Evolutionary conservation across 2,888 invertebrate genomes (phyloP), one percentile per base, ranked within the genome.

Genomic region (Mythimna vitellina): DNA sequence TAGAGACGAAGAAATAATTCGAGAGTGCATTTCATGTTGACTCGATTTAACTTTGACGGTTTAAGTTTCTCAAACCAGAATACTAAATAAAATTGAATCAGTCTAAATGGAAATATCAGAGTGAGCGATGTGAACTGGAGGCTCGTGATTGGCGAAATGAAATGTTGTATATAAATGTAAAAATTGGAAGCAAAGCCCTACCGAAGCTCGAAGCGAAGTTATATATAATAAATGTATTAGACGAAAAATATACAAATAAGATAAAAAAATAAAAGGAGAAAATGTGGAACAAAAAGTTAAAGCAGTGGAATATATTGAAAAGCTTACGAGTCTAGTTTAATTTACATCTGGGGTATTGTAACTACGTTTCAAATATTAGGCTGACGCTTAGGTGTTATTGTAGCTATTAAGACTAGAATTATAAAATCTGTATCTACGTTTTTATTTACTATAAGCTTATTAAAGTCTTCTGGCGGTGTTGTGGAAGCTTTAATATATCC

Each of bases 401-500:
- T 89, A 92, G 88, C 83, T 85, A 83, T 85, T 80, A 73, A 83
- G 83, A 89, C 87, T 87, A 80, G 58, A 80, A 88, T 85, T 82
- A 67, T 77, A 71, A 76, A 75, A 86, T 84, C 78, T 82, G 81
- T 73, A 78, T 87, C 91, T 92, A 92, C 89, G 56, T 78, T 86
- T 81, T 77, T 81, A 84, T 82, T 70, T 73, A 85, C 88, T 91
- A 86, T 87, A 93, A 93, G 93, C 93, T 91, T 89, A 76, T 70
- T 77, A 82, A 85, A 84, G 81, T 85, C 71, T 83, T 91, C 86
- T 91, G 90, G 92, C 93, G 69, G 93, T 93, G 92, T 91, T 83
- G 90, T 92, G 90, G 81, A 92, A 93, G 93, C 93, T 87, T 84
- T 70, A 73, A 75, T 81, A 81, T 78, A 85, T 91, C 92, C 90